Evolutionary conservation across 2,113 vertebrate genomes (phyloP).

Genomic region (Neogale vison): DNA sequence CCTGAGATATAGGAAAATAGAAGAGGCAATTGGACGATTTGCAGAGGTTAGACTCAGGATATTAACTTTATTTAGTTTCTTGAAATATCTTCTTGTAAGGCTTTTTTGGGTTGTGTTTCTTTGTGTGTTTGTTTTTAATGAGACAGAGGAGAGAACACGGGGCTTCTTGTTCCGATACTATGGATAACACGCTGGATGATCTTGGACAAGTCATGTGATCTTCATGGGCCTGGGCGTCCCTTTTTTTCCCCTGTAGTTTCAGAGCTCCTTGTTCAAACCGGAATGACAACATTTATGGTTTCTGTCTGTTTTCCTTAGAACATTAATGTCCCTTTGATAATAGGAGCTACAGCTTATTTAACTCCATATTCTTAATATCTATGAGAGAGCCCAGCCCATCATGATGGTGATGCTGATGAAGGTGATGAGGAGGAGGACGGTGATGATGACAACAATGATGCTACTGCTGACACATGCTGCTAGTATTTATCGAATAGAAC

Average conservation of each 20-base stretch:
- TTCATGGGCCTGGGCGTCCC: not conserved
- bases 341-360: not conserved
- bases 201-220: not conserved
- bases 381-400: not conserved
- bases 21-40: not conserved
- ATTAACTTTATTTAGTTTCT: not conserved
- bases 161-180: not conserved
- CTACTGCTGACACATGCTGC: too few relatives aligned
- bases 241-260: not conserved
- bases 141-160: not conserved
- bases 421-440: not conserved
- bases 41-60: not conserved
- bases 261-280: not conserved
- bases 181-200: not conserved
- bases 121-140: not conserved
- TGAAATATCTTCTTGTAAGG: not conserved
- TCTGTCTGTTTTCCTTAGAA: not conserved
- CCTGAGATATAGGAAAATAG: not conserved
- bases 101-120: not conserved
- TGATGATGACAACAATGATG: not conserved
- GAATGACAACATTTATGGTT: not conserved
- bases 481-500: not conserved
- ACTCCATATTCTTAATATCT: not conserved
- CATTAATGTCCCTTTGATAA: not conserved
- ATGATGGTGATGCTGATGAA: not conserved